A percentile compares a stretch with the other conserved stretches of the same genome.
These are phyloP conservation scores for Toxonevra muliebris DNA, from an alignment of 2,888 invertebrate species.

Conservation along the genomic window DNA sequence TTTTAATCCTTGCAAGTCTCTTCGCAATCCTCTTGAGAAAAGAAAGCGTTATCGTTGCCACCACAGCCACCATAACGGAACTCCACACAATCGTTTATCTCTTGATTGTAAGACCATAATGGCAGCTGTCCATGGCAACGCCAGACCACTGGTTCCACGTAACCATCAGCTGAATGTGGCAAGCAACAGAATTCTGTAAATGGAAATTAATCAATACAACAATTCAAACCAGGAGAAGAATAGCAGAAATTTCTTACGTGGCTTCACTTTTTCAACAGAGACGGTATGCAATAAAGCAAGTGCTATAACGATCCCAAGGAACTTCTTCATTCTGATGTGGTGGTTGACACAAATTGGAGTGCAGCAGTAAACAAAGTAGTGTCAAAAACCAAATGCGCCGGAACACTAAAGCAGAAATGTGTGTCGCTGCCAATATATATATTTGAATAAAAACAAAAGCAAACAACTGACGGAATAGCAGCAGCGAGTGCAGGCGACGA, in stretches of 20 bases:
- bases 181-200: conserved; percentile 21
- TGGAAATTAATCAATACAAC: background rate
- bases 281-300: too few relatives aligned
- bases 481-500: conserved; percentile 6
- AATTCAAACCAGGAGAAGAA: background rate
- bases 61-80: too few relatives aligned
- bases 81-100: too few relatives aligned
- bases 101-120: conserved; percentile 36
- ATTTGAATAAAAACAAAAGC: conserved; percentile 5
- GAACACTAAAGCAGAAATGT: conserved; percentile 14
- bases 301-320: too few relatives aligned
- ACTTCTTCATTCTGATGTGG: background rate
- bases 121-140: conserved; percentile 41
- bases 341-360: background rate
- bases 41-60: too few relatives aligned
- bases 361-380: background rate
- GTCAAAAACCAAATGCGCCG: conserved; percentile 3
- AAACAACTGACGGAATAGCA: too few relatives aligned
- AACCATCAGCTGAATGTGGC: conserved; percentile 25
- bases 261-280: too few relatives aligned
- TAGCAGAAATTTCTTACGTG: too few relatives aligned
- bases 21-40: too few relatives aligned
- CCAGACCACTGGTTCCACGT: conserved; percentile 25
- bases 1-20: conserved; percentile 34
- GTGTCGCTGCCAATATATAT: conserved; percentile 27